These are phyloP conservation scores for Benthosema pterotum DNA, from an alignment of 2,797 vertebrate genomes.

Conservation along the genomic window DNA sequence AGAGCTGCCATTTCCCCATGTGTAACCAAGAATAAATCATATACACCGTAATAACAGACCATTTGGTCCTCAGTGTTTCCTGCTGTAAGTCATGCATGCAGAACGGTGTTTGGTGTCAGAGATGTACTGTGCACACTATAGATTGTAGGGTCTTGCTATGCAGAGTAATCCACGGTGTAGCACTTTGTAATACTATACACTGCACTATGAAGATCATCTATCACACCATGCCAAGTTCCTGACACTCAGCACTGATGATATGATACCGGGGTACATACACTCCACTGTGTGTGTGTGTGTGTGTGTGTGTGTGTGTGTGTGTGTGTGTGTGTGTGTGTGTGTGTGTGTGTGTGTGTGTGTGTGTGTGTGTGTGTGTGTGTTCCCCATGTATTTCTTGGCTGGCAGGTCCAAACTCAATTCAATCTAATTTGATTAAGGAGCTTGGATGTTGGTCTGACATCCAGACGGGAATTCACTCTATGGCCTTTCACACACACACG, in stretches of 20 bases:
- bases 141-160: not conserved
- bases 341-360: slow-evolving; percentile 1
- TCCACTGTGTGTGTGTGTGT: slow-evolving; percentile 4
- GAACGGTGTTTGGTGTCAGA: not conserved
- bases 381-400: slow-evolving; percentile 49
- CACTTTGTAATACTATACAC: slow-evolving; percentile 15
- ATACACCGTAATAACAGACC: no score
- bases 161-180: slow-evolving; percentile 9
- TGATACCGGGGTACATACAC: slow-evolving; percentile 18
- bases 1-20: no score
- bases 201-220: slow-evolving; percentile 35
- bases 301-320: slow-evolving; percentile 14
- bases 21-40: no score
- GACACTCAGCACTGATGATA: slow-evolving; percentile 19
- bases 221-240: slow-evolving; percentile 24
- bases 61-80: no score
- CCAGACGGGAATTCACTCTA: slow-evolving; percentile 46
- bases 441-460: slow-evolving; percentile 64
- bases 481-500: slow-evolving; percentile 23
- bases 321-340: slow-evolving; percentile 13
- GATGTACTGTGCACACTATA: not conserved
- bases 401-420: slow-evolving; percentile 71
- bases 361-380: not conserved
- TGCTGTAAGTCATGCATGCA: no score
- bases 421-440: slow-evolving; percentile 65